phyloP scores from a whole-genome alignment of 1,140 invertebrate genomes.

The Hyposmocoma kahamanoa region DNA sequence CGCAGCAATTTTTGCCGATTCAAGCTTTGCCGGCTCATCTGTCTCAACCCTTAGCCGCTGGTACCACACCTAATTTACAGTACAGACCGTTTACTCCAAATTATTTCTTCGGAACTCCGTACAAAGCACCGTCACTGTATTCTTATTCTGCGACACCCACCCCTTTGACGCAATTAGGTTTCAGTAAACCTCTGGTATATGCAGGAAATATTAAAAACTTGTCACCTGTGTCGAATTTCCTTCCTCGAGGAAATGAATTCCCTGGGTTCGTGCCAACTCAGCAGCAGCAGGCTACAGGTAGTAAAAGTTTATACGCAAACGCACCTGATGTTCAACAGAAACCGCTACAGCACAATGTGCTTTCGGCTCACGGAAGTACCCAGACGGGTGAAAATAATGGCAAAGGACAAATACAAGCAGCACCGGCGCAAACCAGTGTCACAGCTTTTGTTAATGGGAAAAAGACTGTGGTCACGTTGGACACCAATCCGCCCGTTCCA shows the following conservation, averaged over 20 bases:
- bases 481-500: slow-evolving; percentile 50
- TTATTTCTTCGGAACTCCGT: slow-evolving; percentile 35
- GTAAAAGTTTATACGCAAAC: no score
- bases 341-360: no score
- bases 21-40: slow-evolving; percentile 56
- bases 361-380: no score
- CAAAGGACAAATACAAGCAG: slow-evolving; percentile 29
- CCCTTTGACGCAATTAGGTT: slow-evolving; percentile 22
- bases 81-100: slow-evolving; percentile 30
- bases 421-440: slow-evolving; percentile 29
- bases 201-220: slow-evolving; percentile 27
- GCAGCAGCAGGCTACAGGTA: no score
- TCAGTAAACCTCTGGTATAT: slow-evolving; percentile 30
- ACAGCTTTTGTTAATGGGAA: slow-evolving; percentile 44
- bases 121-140: slow-evolving; percentile 33
- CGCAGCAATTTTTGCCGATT: slow-evolving; percentile 55
- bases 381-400: slow-evolving; percentile 21
- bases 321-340: no score
- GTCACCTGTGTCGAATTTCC: no score
- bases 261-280: no score
- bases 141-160: slow-evolving; percentile 24
- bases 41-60: slow-evolving; percentile 50
- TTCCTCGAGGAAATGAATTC: no score
- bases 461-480: slow-evolving; percentile 39
- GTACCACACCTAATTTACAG: slow-evolving; percentile 32